phyloP scores from a whole-genome alignment of 2,797 vertebrate species.

The Sebastes alutus region DNA sequence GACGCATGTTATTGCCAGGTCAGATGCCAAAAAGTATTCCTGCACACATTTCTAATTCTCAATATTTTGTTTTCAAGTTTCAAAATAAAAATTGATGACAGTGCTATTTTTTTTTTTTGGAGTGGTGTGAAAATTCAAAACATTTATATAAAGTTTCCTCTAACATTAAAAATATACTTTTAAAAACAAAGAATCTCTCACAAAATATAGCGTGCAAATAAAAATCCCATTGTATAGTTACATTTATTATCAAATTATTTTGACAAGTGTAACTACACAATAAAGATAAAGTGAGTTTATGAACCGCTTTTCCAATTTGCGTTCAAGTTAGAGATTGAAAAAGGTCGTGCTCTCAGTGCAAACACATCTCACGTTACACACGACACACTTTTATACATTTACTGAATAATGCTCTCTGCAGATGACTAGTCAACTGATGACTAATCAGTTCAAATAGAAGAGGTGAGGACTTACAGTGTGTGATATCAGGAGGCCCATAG shows the following conservation, averaged over 20 bases:
- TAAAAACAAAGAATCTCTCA: background rate
- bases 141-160: background rate
- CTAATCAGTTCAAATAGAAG: background rate
- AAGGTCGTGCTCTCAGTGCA: background rate
- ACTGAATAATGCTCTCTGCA: background rate
- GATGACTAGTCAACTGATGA: background rate
- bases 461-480: constrained; percentile 89
- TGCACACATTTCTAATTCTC: background rate
- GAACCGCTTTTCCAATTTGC: background rate
- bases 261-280: background rate
- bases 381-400: background rate
- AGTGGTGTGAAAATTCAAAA: background rate
- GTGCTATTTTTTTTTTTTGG: background rate
- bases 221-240: background rate
- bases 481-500: constrained; percentile 96
- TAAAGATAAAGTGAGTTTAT: background rate
- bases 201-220: too few species aligned
- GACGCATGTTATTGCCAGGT: too few species aligned
- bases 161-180: background rate
- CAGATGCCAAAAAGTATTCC: background rate
- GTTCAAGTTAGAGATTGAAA: background rate
- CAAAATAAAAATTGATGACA: background rate
- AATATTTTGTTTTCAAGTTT: background rate
- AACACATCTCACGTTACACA: background rate
- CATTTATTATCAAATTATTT: fast-evolving